These are phyloP conservation scores for Litoditis marina DNA, from an alignment of 2,888 invertebrate species.

Conservation along the genomic window DNA sequence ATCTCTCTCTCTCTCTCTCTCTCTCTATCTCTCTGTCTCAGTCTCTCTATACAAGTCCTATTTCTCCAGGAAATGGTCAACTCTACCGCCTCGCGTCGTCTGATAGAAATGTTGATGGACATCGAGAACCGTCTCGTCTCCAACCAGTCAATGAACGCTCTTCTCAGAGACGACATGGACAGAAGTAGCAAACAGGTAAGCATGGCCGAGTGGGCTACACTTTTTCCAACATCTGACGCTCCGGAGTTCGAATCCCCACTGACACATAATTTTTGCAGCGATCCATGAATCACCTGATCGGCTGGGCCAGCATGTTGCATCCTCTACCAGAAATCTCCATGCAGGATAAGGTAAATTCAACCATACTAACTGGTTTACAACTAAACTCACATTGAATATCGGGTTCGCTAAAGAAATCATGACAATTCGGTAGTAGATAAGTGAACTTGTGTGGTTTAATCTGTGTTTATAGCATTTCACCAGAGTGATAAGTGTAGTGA, in stretches of 20 bases:
- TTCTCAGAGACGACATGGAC: conserved; percentile 37
- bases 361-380: too few species aligned
- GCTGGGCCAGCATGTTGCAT: conserved; percentile 57
- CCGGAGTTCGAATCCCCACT: conserved; percentile 7
- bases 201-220: neutral
- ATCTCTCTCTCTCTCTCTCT: too few species aligned
- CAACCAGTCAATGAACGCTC: conserved; percentile 38
- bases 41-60: too few species aligned
- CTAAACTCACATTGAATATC: too few species aligned
- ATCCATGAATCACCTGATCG: conserved; percentile 46
- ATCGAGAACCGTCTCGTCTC: conserved; percentile 50
- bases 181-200: neutral
- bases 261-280: conserved; percentile 42
- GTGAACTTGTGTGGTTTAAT: too few species aligned
- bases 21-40: too few species aligned
- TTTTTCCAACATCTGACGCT: neutral
- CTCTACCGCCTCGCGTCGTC: conserved; percentile 31
- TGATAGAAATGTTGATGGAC: conserved; percentile 52
- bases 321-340: conserved; percentile 56
- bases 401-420: too few species aligned
- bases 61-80: conserved; percentile 36
- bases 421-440: too few species aligned
- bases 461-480: too few species aligned
- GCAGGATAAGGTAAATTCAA: conserved; percentile 52
- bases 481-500: too few species aligned